Conservation (phyloP, 30 jellyfish, hydroid and myxozoan species). For the Morbakka virulenta region DNA sequence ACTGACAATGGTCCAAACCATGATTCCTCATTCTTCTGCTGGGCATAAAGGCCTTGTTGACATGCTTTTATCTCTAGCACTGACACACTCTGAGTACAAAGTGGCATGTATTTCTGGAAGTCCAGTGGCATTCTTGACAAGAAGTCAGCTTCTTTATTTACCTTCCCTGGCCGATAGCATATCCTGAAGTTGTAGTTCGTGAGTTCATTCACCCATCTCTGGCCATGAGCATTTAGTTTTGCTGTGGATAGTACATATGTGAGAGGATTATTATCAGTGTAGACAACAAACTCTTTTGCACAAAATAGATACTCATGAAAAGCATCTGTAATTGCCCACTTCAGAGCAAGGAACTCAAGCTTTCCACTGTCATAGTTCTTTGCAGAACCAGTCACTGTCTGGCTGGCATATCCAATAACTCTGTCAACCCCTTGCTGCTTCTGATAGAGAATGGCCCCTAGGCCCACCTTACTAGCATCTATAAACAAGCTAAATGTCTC, state of each 20-base stretch:
- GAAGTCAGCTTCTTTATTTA: constrained; percentile 53
- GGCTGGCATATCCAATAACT: constrained; percentile 43
- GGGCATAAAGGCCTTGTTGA: no score
- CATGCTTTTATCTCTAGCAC: no score
- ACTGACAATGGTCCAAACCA: no score
- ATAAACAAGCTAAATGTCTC: constrained; percentile 19
- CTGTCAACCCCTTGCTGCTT: constrained; percentile 17
- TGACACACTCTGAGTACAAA: no score
- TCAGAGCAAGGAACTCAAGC: constrained; percentile 32
- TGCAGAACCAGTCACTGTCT: constrained; percentile 26
- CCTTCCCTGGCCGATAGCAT: constrained; percentile 43
- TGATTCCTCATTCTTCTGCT: background rate
- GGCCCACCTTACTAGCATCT: constrained; percentile 38
- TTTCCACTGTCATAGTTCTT: constrained; percentile 47
- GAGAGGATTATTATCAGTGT: constrained; percentile 37
- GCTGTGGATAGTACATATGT: constrained; percentile 27
- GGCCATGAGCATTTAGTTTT: no score
- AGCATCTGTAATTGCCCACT: constrained; percentile 27
- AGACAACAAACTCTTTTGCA: constrained; percentile 30
- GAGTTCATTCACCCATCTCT: constrained; percentile 38
- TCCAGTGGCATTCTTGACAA: constrained; percentile 27
- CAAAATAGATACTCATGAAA: constrained; percentile 8
- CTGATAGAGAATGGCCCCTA: constrained; percentile 42
- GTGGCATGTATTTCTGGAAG: no score
- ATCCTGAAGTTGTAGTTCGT: constrained; percentile 43